phyloP scores from a whole-genome alignment of 2,797 vertebrate genomes.

The Aselliscus stoliczkanus region DNA sequence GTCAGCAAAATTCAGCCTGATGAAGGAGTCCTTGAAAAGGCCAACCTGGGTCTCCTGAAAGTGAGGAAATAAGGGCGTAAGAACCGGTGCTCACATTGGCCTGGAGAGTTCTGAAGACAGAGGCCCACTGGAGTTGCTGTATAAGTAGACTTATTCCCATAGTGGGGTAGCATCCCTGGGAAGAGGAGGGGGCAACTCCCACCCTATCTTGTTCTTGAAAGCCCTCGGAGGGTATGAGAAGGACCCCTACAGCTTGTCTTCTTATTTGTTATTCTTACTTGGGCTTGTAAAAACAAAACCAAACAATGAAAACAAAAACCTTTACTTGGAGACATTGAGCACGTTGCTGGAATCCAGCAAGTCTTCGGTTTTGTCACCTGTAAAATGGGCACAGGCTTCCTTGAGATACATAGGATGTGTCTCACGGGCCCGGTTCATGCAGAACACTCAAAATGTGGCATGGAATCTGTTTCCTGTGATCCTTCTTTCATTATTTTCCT shows the following conservation, averaged over 20 bases:
- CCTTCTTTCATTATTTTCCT: background rate
- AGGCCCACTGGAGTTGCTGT: background rate
- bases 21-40: background rate
- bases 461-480: background rate
- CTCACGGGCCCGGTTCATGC: background rate
- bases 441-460: background rate
- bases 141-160: background rate
- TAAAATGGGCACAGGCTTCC: background rate
- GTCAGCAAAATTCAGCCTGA: background rate
- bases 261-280: background rate
- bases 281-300: background rate
- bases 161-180: background rate
- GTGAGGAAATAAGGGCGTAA: background rate
- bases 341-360: background rate
- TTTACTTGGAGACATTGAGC: background rate
- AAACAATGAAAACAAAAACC: background rate
- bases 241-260: background rate
- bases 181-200: background rate
- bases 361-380: background rate
- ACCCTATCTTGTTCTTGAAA: background rate
- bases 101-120: background rate
- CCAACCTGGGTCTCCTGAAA: background rate
- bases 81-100: background rate
- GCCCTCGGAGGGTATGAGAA: background rate
- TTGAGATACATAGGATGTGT: background rate